These are phyloP conservation scores for Denticeps clupeoides DNA, from an alignment of 2,797 vertebrate species.

Conservation along the genomic window DNA sequence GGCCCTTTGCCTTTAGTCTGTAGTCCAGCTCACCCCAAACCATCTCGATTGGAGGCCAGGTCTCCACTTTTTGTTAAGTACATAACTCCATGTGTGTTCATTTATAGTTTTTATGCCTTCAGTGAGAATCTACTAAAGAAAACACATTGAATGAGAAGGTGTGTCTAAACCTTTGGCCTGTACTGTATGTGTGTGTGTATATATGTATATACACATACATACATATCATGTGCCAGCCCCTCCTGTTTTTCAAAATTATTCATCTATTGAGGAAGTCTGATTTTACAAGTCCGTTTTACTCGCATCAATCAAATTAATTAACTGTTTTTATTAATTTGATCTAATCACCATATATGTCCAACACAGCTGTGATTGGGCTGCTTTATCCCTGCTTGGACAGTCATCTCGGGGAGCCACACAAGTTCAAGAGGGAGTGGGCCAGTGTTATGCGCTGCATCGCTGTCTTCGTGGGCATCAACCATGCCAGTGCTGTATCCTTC, in stretches of 20 bases:
- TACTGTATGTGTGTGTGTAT: too few relatives aligned
- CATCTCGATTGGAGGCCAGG: too few relatives aligned
- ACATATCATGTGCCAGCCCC: too few relatives aligned
- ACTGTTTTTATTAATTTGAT: not conserved
- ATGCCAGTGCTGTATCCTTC: conserved; percentile 98
- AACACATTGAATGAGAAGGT: too few relatives aligned
- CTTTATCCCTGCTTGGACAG: conserved; percentile 95
- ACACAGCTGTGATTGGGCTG: conserved; percentile 84
- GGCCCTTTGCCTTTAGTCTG: too few relatives aligned
- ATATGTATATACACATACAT: too few relatives aligned
- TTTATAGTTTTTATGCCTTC: too few relatives aligned
- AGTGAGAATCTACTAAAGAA: too few relatives aligned
- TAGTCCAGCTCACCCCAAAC: too few relatives aligned
- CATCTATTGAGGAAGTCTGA: not conserved
- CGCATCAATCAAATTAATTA: not conserved
- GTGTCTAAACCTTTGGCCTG: too few relatives aligned
- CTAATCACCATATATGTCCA: conserved; percentile 4
- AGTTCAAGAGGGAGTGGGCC: conserved; percentile 97
- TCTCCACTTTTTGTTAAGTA: too few relatives aligned
- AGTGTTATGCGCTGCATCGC: conserved; percentile 98
- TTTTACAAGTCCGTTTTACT: not conserved
- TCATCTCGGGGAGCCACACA: conserved; percentile 91
- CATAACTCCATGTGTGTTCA: too few relatives aligned
- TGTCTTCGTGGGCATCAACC: conserved; percentile 96
- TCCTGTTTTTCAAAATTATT: not conserved